Percentiles rank a stretch among this genome's conserved stretches.
Conservation (phyloP, 1,140 invertebrate species). For the Antheraea mylitta region DNA sequence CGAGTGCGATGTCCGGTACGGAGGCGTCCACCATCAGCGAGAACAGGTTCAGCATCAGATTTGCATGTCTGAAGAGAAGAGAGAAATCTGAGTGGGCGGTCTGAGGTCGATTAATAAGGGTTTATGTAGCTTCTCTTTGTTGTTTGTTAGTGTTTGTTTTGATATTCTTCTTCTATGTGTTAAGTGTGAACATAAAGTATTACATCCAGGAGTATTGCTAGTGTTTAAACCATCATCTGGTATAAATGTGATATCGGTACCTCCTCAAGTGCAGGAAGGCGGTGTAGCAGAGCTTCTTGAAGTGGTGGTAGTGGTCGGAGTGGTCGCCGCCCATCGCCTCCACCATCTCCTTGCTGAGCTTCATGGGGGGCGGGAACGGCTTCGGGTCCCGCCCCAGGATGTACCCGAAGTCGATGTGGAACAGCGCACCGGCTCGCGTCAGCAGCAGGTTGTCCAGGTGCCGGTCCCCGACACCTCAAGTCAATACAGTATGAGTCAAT, state of each 20-base stretch:
- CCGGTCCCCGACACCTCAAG: conserved; percentile 97
- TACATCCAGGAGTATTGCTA: too few relatives aligned
- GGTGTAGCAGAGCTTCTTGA: conserved; percentile 96
- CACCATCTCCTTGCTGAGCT: conserved; percentile 99
- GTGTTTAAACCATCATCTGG: too few relatives aligned
- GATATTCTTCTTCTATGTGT: too few relatives aligned
- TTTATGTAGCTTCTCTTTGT: too few relatives aligned
- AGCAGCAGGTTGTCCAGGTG: conserved; percentile 98
- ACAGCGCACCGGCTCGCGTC: conserved; percentile 93
- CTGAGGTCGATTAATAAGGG: too few relatives aligned
- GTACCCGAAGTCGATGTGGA: conserved; percentile 99
- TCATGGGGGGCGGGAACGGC: conserved; percentile 98
- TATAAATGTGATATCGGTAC: conserved; percentile 47
- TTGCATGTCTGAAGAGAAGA: conserved; percentile 90
- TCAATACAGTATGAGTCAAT: too few relatives aligned
- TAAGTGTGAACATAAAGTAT: too few relatives aligned
- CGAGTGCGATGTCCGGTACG: conserved; percentile 98
- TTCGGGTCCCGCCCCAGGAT: conserved; percentile 99
- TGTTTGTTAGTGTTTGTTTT: too few relatives aligned
- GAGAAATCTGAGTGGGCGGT: too few relatives aligned
- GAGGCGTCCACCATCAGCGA: conserved; percentile 99
- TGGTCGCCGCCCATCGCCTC: conserved; percentile 98
- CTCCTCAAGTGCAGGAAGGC: conserved; percentile 96
- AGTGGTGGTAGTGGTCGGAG: conserved; percentile 96
- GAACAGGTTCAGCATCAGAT: conserved; percentile 98